Evolutionary conservation across 2,888 invertebrate species (phyloP), one percentile per base, ranked within the genome.

Genomic region (Pharmacophagus antenor): DNA sequence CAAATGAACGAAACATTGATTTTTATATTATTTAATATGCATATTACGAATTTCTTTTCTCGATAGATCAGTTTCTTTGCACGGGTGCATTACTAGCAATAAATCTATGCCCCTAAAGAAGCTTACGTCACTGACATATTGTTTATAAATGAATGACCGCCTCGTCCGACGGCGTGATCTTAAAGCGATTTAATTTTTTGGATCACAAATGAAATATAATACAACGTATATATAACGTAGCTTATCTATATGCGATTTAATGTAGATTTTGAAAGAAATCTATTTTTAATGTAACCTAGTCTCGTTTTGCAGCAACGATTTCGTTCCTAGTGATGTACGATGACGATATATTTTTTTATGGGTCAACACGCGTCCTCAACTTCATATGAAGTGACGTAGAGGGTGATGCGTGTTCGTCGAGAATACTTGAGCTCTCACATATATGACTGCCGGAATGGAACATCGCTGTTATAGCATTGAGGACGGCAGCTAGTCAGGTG

Each of bases 101-200:
- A 88, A 90, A 89, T 89, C 88, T 82, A 82, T 74, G 81, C 85
- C 85, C 84, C 85, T 89, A 89, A 88, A 89, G 89, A 85, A 89
- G 89, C 89, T 88, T 85, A 87, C 89, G 89, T 90, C 89, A 89
- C 74, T 85, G 87, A 86, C 82, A 85, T 83, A 88, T 90, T 90
- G 89, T 89, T 90, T 89, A 89, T 89, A 88, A 88, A 88, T 85
- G 85, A 85, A 78, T 80, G 78, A 75, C 74, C 74, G 76, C 74
- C 75, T 73, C 70, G 70, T 69, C 67, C 68, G 70, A 71, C 69
- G 72, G 71, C 69, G 70, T 71, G 70, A 65, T 55, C 55, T 49
- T 21, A 27, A 54, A 54, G 27, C 49, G 41, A 63, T 66, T 67
- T 66, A 67, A 53, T 46, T 42, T 51, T 56, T 50, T 44, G 64